phyloP scores from a whole-genome alignment of 1,140 invertebrate genomes.

The Oryctes rhinoceros region DNA sequence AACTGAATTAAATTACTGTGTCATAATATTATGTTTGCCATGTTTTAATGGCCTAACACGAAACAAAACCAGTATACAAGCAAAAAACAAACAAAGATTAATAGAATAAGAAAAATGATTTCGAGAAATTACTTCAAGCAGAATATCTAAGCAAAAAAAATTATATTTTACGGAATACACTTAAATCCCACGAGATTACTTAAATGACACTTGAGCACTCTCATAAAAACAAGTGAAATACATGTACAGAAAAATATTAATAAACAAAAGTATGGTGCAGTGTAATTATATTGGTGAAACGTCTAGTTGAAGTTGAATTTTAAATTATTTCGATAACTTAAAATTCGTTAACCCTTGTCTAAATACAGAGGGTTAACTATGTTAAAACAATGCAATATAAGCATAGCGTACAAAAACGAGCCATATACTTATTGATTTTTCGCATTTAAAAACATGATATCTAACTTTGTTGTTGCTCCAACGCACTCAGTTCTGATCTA shows the following conservation, averaged over 20 bases:
- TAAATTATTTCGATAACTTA: too few species aligned
- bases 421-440: conserved; percentile 30
- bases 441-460: conserved; percentile 25
- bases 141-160: not conserved
- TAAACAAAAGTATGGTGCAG: too few species aligned
- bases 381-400: too few species aligned
- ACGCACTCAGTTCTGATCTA: conserved; percentile 3
- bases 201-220: too few species aligned
- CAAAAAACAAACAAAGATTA: not conserved
- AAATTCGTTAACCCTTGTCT: too few species aligned
- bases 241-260: too few species aligned
- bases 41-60: not conserved
- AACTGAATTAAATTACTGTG: not conserved
- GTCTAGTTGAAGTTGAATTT: too few species aligned
- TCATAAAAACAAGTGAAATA: too few species aligned
- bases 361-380: too few species aligned
- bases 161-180: not conserved
- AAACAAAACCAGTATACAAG: not conserved
- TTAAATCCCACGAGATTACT: not conserved
- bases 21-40: not conserved
- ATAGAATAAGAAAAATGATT: not conserved
- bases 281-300: too few species aligned
- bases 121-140: not conserved
- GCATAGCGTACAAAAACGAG: too few species aligned
- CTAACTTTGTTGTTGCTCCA: conserved; percentile 34